Evolutionary conservation across 2,113 vertebrate genomes (phyloP).

Genomic region (Scophthalmus maximus): DNA sequence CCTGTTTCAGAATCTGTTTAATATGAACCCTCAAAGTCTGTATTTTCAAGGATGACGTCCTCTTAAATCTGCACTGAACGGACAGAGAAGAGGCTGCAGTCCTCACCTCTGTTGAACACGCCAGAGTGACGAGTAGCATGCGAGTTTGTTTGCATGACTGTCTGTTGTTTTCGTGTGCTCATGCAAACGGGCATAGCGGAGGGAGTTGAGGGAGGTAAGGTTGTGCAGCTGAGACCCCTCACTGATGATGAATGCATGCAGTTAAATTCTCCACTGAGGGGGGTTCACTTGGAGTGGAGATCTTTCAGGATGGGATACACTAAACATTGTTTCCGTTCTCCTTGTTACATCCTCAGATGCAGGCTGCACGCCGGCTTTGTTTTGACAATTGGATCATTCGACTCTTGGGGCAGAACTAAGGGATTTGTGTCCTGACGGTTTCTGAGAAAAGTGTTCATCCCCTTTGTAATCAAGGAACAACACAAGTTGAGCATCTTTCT

Average conservation of each 20-base stretch:
- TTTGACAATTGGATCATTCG: slow-evolving; percentile 19
- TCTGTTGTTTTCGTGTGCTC: slow-evolving; percentile 34
- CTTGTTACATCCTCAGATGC: slow-evolving; percentile 11
- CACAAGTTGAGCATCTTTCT: slow-evolving; percentile 55
- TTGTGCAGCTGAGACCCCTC: slow-evolving; percentile 26
- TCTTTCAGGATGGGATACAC: not conserved
- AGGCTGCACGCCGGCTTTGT: not conserved
- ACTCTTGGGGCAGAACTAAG: slow-evolving; percentile 4
- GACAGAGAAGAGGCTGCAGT: slow-evolving; percentile 53
- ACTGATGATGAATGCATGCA: slow-evolving; percentile 62
- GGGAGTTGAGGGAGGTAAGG: not conserved
- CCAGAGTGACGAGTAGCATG: not conserved
- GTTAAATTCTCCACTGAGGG: slow-evolving; percentile 55
- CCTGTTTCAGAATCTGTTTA: slow-evolving; percentile 49
- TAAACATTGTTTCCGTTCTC: slow-evolving; percentile 6
- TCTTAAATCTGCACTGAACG: slow-evolving; percentile 51
- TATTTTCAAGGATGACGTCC: slow-evolving; percentile 53
- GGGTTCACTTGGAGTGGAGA: slow-evolving; percentile 9
- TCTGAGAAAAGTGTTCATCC: slow-evolving; percentile 30
- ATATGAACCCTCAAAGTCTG: slow-evolving; percentile 39
- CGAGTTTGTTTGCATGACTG: slow-evolving; percentile 9
- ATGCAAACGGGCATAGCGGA: slow-evolving; percentile 28
- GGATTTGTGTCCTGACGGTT: slow-evolving; percentile 3
- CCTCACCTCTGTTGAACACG: slow-evolving; percentile 51
- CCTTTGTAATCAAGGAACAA: slow-evolving; percentile 43